phyloP scores from a whole-genome alignment of 2,797 vertebrate genomes.

The Sebastes cheni region DNA sequence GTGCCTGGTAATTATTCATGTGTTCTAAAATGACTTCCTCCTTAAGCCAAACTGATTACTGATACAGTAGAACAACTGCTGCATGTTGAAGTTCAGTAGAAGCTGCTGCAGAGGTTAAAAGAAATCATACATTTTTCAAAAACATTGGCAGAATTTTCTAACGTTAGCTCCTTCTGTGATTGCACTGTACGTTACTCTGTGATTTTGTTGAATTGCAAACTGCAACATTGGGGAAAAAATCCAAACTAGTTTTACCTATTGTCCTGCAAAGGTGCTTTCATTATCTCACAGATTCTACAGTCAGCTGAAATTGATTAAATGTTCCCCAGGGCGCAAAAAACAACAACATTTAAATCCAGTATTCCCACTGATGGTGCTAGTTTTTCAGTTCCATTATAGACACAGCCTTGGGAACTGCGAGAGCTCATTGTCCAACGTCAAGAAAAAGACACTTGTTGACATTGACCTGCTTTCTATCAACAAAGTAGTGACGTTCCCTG shows the following conservation, averaged over 20 bases:
- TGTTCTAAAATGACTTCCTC: not conserved
- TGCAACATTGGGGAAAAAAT: not conserved
- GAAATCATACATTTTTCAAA: not conserved
- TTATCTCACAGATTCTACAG: not conserved
- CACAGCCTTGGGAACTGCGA: not conserved
- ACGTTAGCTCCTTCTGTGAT: not conserved
- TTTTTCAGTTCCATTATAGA: not conserved
- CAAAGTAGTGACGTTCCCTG: not conserved
- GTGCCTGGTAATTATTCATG: constrained; percentile 26
- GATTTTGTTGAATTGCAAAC: not conserved
- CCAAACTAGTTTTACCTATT: not conserved
- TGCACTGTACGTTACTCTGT: not conserved
- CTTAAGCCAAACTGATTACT: not conserved
- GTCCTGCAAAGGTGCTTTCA: not conserved
- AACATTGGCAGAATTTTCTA: not conserved
- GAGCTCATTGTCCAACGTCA: no score
- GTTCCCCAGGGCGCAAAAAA: not conserved
- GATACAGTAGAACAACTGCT: not conserved
- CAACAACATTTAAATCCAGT: not conserved
- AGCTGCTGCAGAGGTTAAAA: not conserved
- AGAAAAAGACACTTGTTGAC: not conserved
- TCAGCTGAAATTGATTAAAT: not conserved
- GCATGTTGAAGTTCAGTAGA: not conserved
- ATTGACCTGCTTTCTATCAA: not conserved
- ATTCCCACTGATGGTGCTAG: not conserved